Evolutionary conservation across 2,113 vertebrate genomes (phyloP).

Genomic region (Festucalex cinctus): DNA sequence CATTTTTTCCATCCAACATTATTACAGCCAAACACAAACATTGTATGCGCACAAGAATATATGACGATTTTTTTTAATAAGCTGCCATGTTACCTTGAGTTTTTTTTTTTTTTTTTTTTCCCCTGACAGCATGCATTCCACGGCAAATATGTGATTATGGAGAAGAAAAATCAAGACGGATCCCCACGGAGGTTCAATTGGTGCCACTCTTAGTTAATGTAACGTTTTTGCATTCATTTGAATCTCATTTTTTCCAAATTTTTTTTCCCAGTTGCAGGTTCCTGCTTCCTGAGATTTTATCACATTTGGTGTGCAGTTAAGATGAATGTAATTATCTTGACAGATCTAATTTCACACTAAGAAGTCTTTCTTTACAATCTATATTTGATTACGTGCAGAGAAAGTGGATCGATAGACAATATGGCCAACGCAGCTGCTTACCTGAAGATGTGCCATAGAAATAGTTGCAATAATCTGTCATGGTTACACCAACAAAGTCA

Average conservation of each 20-base stretch:
- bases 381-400: conserved; percentile 81
- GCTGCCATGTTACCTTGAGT: not conserved
- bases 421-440: conserved; percentile 79
- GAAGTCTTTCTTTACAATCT: conserved; percentile 81
- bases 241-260: not conserved
- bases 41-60: no score
- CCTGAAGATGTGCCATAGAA: conserved; percentile 74
- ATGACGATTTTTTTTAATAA: not conserved
- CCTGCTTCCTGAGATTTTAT: conserved; percentile 1
- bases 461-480: conserved; percentile 74
- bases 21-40: conserved; percentile 40
- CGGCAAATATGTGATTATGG: not conserved
- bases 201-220: not conserved
- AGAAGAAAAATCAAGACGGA: not conserved
- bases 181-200: not conserved
- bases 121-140: not conserved
- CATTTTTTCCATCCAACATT: conserved; percentile 24
- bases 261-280: conserved; percentile 4
- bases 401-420: conserved; percentile 82
- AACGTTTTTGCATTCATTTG: not conserved
- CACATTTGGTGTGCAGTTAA: conserved; percentile 24
- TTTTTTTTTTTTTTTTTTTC: not conserved
- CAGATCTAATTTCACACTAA: conserved; percentile 71
- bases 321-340: conserved; percentile 72
- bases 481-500: conserved; percentile 48